A percentile compares a stretch with the other conserved stretches of the same genome.
Evolutionary conservation across 2,113 vertebrate species (phyloP).

Genomic region (Saccopteryx bilineata): DNA sequence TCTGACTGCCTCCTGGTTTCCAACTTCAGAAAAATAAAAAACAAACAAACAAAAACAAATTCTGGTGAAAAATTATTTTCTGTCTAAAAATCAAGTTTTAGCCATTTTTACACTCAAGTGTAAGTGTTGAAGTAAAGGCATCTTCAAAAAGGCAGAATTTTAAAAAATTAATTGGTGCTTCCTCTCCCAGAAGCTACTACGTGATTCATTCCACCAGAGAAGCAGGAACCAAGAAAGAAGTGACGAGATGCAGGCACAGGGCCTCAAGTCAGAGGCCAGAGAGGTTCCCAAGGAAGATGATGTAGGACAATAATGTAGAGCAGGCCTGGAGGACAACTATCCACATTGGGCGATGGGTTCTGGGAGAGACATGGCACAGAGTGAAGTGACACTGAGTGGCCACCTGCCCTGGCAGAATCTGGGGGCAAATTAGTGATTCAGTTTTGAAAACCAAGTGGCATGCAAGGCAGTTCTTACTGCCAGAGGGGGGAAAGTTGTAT

Average conservation of each 20-base stretch:
- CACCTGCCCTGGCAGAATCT: neutral
- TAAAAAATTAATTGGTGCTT: neutral
- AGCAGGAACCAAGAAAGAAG: conserved; percentile 13
- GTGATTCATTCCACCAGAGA: neutral
- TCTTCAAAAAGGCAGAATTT: neutral
- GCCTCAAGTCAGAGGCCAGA: neutral
- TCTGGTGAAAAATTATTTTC: conserved; percentile 27
- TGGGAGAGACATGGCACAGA: neutral
- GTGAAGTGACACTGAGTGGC: neutral
- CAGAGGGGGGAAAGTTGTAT: neutral
- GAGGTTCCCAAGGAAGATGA: neutral
- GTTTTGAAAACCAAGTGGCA: neutral
- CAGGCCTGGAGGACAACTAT: neutral
- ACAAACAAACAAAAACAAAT: too few species aligned
- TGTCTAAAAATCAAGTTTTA: neutral
- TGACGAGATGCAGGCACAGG: neutral
- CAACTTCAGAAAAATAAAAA: too few species aligned
- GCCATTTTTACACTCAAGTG: neutral
- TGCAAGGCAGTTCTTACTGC: neutral
- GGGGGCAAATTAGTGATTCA: neutral
- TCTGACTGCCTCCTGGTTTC: too few species aligned
- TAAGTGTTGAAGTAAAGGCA: neutral
- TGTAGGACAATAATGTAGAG: neutral
- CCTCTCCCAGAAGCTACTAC: neutral
- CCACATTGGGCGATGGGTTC: rapidly evolving